phyloP scores from a whole-genome alignment of 1,140 invertebrate species.

The Monomorium pharaonis region DNA sequence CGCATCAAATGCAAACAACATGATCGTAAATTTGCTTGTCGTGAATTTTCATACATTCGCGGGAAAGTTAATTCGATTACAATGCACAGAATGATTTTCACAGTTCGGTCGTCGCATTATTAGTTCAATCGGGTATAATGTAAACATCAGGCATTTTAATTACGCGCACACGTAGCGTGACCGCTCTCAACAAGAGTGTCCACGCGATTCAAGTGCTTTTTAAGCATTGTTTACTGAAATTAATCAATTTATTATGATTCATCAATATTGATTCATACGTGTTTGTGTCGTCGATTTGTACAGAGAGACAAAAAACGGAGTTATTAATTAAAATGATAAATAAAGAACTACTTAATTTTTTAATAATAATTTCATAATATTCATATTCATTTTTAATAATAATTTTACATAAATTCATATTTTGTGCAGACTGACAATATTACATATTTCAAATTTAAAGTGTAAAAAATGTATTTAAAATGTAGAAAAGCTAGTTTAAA shows the following conservation, averaged over 20 bases:
- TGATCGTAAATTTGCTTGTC: neutral
- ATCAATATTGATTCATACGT: neutral
- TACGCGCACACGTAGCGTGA: neutral
- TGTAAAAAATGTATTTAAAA: neutral
- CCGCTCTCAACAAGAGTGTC: neutral
- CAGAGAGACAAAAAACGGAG: neutral
- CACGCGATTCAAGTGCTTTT: neutral
- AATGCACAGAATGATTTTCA: slow-evolving; percentile 45
- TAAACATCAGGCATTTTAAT: slow-evolving; percentile 53
- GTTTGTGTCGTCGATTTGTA: neutral
- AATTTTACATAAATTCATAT: neutral
- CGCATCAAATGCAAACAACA: slow-evolving; percentile 29
- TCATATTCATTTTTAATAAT: neutral
- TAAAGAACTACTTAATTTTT: neutral
- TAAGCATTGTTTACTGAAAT: neutral
- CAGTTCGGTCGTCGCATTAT: neutral
- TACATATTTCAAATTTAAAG: neutral
- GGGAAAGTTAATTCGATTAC: slow-evolving; percentile 64
- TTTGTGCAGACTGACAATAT: neutral
- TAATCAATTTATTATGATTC: neutral
- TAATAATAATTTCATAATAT: neutral
- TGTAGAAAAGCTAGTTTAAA: neutral
- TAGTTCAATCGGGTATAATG: slow-evolving; percentile 19
- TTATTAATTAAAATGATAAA: neutral
- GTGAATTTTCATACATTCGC: neutral